These are phyloP conservation scores for Hippocampus guttulatus DNA, from an alignment of 2,113 vertebrate genomes.

Conservation along the genomic window DNA sequence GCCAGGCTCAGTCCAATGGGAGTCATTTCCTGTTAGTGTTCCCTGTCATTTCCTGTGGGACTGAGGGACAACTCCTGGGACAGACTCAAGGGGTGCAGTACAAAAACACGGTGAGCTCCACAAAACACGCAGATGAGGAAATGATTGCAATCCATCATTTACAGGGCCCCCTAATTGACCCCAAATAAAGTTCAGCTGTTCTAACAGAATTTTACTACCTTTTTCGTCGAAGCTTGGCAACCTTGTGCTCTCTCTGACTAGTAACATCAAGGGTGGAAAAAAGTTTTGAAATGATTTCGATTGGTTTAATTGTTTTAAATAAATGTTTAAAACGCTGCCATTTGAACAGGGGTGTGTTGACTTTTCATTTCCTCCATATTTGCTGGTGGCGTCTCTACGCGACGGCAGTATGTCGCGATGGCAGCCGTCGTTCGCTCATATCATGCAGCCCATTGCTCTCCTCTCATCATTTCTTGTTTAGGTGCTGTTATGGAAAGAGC, in stretches of 20 bases:
- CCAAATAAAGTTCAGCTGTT: too few relatives aligned
- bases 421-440: neutral
- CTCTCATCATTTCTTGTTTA: slow-evolving; percentile 18
- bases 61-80: slow-evolving; percentile 51
- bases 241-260: too few relatives aligned
- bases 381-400: neutral
- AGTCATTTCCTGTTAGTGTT: slow-evolving; percentile 74
- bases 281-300: too few relatives aligned
- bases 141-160: neutral
- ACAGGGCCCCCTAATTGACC: too few relatives aligned
- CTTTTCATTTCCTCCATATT: neutral
- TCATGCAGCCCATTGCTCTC: neutral
- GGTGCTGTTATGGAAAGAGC: slow-evolving; percentile 68
- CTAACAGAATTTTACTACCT: too few relatives aligned
- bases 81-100: slow-evolving; percentile 53
- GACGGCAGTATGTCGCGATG: neutral
- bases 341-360: neutral
- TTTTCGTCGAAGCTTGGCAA: too few relatives aligned
- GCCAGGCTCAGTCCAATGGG: slow-evolving; percentile 65
- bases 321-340: neutral
- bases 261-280: too few relatives aligned
- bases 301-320: too few relatives aligned
- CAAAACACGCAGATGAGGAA: neutral
- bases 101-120: slow-evolving; percentile 68
- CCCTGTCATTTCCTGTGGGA: slow-evolving; percentile 72